Percentiles rank a stretch among this genome's conserved stretches.
Conservation (phyloP, 2,797 vertebrate species). For the Aythya fuligula region DNA sequence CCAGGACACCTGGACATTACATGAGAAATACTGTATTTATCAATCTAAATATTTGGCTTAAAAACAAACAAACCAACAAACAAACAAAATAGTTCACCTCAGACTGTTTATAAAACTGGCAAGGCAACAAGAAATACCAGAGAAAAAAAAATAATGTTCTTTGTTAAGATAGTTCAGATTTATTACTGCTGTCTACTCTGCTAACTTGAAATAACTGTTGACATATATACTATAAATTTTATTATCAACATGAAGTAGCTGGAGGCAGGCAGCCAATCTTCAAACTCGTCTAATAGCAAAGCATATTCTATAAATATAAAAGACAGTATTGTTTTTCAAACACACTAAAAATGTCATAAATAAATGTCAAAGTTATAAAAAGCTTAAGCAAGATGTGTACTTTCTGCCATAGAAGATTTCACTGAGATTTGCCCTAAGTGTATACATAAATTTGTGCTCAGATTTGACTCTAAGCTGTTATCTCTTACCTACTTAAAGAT, state of each 20-base stretch:
- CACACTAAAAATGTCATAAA: constrained; percentile 1
- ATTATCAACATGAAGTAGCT: constrained; percentile 4
- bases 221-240: constrained; percentile 47
- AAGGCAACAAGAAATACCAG: background rate
- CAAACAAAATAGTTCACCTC: background rate
- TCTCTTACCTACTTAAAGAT: background rate
- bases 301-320: constrained; percentile 24
- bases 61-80: too few species aligned
- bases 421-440: background rate
- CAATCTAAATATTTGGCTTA: background rate
- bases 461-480: background rate
- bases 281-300: background rate
- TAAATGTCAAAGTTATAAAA: constrained; percentile 4
- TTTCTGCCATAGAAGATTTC: background rate
- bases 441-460: background rate
- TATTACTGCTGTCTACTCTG: constrained; percentile 4
- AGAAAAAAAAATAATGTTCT: background rate
- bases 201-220: constrained; percentile 14
- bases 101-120: background rate
- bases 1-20: background rate
- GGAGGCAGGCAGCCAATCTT: constrained; percentile 23
- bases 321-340: background rate
- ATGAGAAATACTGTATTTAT: background rate
- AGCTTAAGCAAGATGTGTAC: background rate
- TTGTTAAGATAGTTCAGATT: constrained; percentile 9